Percentiles rank a stretch among this genome's conserved stretches.
phyloP scores from a whole-genome alignment of 1,140 invertebrate species.

The Octopus sinensis region DNA sequence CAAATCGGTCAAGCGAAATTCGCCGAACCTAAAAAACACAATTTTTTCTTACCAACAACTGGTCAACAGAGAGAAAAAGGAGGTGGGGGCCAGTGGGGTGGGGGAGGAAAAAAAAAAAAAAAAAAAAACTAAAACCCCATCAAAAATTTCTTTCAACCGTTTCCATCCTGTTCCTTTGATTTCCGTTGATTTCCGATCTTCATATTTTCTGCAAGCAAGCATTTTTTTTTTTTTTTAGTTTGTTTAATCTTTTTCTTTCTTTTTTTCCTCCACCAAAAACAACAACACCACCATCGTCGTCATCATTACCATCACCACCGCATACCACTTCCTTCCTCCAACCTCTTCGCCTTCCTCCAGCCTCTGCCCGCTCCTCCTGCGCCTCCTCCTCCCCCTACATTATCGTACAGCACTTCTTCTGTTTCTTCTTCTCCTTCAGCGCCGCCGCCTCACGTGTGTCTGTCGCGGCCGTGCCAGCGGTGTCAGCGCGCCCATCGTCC shows the following conservation, averaged over 20 bases:
- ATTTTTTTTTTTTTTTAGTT: neutral
- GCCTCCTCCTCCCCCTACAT: constrained; percentile 30
- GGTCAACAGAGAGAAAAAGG: too few relatives aligned
- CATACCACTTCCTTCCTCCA: neutral
- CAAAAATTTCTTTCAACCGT: too few relatives aligned
- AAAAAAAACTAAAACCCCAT: too few relatives aligned
- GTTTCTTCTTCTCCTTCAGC: constrained; percentile 43
- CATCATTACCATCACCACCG: neutral
- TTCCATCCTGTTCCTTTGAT: too few relatives aligned
- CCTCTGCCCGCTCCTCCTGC: neutral
- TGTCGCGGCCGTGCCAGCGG: constrained; percentile 20
- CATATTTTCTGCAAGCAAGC: neutral
- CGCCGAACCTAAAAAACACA: too few relatives aligned
- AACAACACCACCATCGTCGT: neutral
- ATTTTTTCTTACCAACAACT: too few relatives aligned
- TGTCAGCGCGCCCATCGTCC: constrained; percentile 15
- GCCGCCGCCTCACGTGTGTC: constrained; percentile 1
- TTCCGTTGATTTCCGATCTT: too few relatives aligned
- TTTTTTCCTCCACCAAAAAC: neutral
- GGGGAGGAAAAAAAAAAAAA: too few relatives aligned
- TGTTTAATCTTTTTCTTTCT: neutral
- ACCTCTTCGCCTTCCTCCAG: neutral
- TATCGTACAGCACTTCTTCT: constrained; percentile 42
- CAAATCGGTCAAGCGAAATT: too few relatives aligned
- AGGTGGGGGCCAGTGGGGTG: too few relatives aligned